Base-by-base conservation (phyloP, 2,888 invertebrate genomes). In the Cryptocephalus moraei region DNA sequence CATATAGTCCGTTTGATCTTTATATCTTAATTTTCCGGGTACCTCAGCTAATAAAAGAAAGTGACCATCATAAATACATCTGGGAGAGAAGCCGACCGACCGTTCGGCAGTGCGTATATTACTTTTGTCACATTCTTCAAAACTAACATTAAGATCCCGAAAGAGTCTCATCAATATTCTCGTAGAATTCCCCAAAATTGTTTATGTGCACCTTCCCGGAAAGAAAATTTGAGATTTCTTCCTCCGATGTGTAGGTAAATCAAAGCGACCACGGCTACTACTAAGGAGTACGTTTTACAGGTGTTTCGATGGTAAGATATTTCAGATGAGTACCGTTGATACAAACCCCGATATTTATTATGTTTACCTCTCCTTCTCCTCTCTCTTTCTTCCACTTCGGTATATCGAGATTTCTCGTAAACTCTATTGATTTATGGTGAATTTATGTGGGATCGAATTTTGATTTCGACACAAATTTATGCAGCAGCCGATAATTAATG, bases 111-210 rank as follows among this genome's bases (percentile, higher is more conserved):
- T 55, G 46, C 45, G 50, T 55, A 49, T 52, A 55, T 55, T 55
- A 55, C 50, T 53, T 55, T 53, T 52, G 55, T 55, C 55, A 55
- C 55, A 55, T 55, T 55, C 53, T 49, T 46, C 51, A 55, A 50
- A 50, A 52, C 45, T 49, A 48, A 47, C 51, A 51, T 54, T 52
- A 54, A 52, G 50, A 52, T 48, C 48, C 52, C 42, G 43, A 46
- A 50, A 48, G 46, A 49, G 52, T 53, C 53, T 56, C 57, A 57
- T 57, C 57, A 57, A 57, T 57, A 57, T 57, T 57, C 56, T 50
- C 43, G 47, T 47, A 44, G 51, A 46, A 55, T 55, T 51, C 55
- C 43, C 45, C 52, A 50, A 49, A 55, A 53, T 55, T 53, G 51
- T 55, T 55, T 51, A 55, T 52, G 54, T 46, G 49, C 51, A 38